Conservation (phyloP, 35 echinoderm and acorn worm genomes). For the Diadema setosum region DNA sequence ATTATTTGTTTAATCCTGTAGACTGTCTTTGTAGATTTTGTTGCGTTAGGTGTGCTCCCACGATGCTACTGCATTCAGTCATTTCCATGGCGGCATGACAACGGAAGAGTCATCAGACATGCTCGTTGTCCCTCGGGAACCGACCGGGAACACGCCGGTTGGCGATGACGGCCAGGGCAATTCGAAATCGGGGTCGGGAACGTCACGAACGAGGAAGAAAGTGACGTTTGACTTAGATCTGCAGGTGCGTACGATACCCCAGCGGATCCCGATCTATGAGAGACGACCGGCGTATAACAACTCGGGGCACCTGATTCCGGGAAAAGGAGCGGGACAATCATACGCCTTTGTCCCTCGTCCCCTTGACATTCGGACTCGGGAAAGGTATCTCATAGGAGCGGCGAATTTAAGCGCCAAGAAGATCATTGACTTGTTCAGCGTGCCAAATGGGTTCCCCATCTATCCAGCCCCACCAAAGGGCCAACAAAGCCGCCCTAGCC, state of each 20-base stretch:
- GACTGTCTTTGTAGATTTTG: too few relatives aligned
- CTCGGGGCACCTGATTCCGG: background rate
- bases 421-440: slow-evolving; percentile 82
- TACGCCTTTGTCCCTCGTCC: slow-evolving; percentile 63
- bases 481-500: background rate
- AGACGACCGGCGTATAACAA: slow-evolving; percentile 60
- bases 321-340: background rate
- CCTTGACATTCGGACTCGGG: slow-evolving; percentile 35
- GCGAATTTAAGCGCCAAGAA: slow-evolving; percentile 58
- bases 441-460: slow-evolving; percentile 10
- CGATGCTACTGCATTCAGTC: too few relatives aligned
- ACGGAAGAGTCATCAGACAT: background rate
- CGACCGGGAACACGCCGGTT: background rate
- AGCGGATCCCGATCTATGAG: slow-evolving; percentile 87
- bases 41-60: too few relatives aligned
- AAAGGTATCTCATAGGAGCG: slow-evolving; percentile 59
- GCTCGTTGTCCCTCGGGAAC: background rate
- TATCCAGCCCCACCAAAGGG: slow-evolving; percentile 44
- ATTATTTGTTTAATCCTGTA: too few relatives aligned
- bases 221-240: slow-evolving; percentile 94
- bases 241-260: slow-evolving; percentile 84
- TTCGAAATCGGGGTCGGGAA: background rate
- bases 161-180: background rate
- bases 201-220: slow-evolving; percentile 28
- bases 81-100: background rate